phyloP scores from a whole-genome alignment of 1,140 invertebrate genomes.

The Coptotermes formosanus region DNA sequence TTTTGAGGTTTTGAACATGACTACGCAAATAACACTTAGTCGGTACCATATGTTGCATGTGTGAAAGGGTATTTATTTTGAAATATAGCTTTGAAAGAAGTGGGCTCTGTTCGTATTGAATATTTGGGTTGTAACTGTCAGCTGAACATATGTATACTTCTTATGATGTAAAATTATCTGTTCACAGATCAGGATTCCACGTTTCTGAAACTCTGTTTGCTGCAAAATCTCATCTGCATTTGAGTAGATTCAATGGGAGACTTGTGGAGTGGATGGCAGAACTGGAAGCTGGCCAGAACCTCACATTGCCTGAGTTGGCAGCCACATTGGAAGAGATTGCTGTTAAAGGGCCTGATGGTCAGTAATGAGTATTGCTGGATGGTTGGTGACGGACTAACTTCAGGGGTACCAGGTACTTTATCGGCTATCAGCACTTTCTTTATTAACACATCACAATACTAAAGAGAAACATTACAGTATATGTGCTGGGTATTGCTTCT shows the following conservation, averaged over 20 bases:
- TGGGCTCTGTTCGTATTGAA: no score
- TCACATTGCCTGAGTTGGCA: slow-evolving; percentile 47
- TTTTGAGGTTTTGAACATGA: no score
- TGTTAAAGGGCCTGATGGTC: slow-evolving; percentile 50
- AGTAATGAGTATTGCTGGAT: slow-evolving; percentile 28
- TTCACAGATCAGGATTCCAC: slow-evolving; percentile 50
- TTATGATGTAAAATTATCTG: slow-evolving; percentile 30
- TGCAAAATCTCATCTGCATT: slow-evolving; percentile 39
- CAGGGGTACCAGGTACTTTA: slow-evolving; percentile 5
- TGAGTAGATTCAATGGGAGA: slow-evolving; percentile 43
- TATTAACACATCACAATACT: background rate
- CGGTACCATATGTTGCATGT: no score
- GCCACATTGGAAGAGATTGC: slow-evolving; percentile 51
- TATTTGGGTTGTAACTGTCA: no score
- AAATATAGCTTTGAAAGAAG: no score
- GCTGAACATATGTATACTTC: no score
- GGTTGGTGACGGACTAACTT: slow-evolving; percentile 12
- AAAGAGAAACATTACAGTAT: no score
- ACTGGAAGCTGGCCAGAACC: slow-evolving; percentile 49
- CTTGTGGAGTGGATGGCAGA: slow-evolving; percentile 46
- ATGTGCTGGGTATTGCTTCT: no score
- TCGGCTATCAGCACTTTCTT: background rate
- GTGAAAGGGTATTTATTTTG: no score
- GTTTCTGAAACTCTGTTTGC: slow-evolving; percentile 51
- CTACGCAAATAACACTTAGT: no score